Percentiles rank a stretch among this genome's conserved stretches.
Evolutionary conservation across 2,888 invertebrate species (phyloP).

Genomic region (Agonum fuliginosum): DNA sequence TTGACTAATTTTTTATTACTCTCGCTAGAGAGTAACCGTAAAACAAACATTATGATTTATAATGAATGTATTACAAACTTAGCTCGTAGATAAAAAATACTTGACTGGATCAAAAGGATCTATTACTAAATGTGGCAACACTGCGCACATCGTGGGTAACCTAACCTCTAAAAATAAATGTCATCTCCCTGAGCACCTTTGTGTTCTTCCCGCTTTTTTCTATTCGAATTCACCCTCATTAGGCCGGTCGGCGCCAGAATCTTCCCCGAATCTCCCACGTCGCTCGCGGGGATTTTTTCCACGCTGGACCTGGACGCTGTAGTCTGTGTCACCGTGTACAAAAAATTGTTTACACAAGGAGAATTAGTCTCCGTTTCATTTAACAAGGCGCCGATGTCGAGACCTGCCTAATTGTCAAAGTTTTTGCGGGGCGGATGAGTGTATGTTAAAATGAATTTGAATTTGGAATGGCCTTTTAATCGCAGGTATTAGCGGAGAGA

Average conservation of each 20-base stretch:
- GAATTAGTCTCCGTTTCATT: slow-evolving; percentile 63
- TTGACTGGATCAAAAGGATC: no score
- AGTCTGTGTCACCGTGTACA: slow-evolving; percentile 40
- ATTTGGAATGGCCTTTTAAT: neutral
- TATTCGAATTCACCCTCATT: slow-evolving; percentile 51
- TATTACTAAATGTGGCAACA: no score
- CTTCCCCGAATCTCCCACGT: slow-evolving; percentile 15
- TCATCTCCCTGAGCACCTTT: slow-evolving; percentile 44
- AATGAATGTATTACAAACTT: no score
- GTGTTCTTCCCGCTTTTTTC: slow-evolving; percentile 23
- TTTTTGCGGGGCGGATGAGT: slow-evolving; percentile 25
- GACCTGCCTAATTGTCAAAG: slow-evolving; percentile 51
- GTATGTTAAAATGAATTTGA: slow-evolving; percentile 24
- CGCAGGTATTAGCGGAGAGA: neutral
- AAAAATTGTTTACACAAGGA: slow-evolving; percentile 63
- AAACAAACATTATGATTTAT: no score
- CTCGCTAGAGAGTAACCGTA: no score
- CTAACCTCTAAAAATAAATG: slow-evolving; percentile 49
- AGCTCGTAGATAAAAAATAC: no score
- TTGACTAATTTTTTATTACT: no score
- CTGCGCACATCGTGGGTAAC: slow-evolving; percentile 43
- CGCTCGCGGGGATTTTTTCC: slow-evolving; percentile 47
- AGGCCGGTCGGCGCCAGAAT: slow-evolving; percentile 37
- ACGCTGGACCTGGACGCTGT: slow-evolving; percentile 34
- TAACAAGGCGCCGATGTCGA: slow-evolving; percentile 60